phyloP scores from a whole-genome alignment of 2,888 invertebrate genomes.

The Limnephilus auricula region DNA sequence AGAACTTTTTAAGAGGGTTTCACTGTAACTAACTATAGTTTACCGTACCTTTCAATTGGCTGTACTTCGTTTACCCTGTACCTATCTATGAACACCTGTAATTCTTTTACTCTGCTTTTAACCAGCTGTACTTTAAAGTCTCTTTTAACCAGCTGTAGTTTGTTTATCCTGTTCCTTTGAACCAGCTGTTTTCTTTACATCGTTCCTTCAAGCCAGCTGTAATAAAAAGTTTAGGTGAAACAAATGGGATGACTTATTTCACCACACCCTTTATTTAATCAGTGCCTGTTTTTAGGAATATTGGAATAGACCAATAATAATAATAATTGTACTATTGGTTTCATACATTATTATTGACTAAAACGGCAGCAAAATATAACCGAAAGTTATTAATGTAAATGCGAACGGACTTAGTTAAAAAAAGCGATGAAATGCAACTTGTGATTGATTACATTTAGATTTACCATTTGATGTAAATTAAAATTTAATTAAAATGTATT shows the following conservation, averaged over 20 bases:
- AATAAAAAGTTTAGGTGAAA: background rate
- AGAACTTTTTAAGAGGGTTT: too few species aligned
- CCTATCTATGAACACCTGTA: too few species aligned
- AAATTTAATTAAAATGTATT: background rate
- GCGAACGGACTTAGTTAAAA: background rate
- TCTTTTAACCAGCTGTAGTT: too few species aligned
- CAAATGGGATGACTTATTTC: background rate
- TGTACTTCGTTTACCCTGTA: too few species aligned
- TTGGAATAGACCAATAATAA: conserved; percentile 9
- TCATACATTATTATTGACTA: background rate
- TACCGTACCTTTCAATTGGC: too few species aligned
- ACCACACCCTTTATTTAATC: background rate
- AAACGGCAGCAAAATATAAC: background rate
- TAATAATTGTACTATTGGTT: background rate
- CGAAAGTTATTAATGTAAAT: background rate
- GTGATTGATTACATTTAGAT: background rate
- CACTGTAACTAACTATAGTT: too few species aligned
- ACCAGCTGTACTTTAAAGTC: background rate
- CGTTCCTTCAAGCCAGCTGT: too few species aligned
- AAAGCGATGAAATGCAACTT: background rate
- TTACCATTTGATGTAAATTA: background rate
- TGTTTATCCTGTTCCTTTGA: too few species aligned
- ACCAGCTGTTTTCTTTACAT: too few species aligned
- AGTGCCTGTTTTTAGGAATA: conserved; percentile 48
- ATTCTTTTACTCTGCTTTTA: background rate